Evolutionary conservation across 2,888 invertebrate species (phyloP).

Genomic region (Matsumyia berberina): DNA sequence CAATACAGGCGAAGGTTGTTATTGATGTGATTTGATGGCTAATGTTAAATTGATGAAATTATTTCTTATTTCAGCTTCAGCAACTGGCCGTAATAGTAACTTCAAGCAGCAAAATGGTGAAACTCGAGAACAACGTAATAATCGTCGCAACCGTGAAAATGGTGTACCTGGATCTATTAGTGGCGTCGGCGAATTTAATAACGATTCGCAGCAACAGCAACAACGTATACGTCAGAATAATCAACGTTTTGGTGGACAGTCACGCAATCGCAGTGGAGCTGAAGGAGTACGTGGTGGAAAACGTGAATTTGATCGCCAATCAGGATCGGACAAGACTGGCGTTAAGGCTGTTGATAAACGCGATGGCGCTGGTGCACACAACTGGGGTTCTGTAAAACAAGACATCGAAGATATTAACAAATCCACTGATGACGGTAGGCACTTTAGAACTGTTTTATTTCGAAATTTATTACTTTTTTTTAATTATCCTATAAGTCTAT

Average conservation of each 20-base stretch:
- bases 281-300: conserved; percentile 88
- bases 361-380: conserved; percentile 96
- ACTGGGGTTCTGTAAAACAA: conserved; percentile 97
- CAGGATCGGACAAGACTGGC: conserved; percentile 97
- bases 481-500: too few relatives aligned
- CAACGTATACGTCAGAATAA: conserved; percentile 84
- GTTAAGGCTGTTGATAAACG: conserved; percentile 97
- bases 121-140: conserved; percentile 88
- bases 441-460: too few relatives aligned
- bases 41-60: too few relatives aligned
- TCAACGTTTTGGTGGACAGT: conserved; percentile 82
- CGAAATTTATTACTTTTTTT: too few relatives aligned
- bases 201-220: conserved; percentile 80
- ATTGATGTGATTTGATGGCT: too few relatives aligned
- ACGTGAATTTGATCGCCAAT: conserved; percentile 97
- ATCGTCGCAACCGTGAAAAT: conserved; percentile 85
- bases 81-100: conserved; percentile 46
- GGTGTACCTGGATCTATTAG: conserved; percentile 79
- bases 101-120: conserved; percentile 83
- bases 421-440: conserved; percentile 78
- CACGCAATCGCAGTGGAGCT: conserved; percentile 83
- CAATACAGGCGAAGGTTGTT: too few relatives aligned
- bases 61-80: conserved; percentile 13
- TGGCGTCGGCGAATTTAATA: conserved; percentile 83
- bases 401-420: conserved; percentile 88